phyloP scores from a whole-genome alignment of 2,113 vertebrate genomes.

The Piliocolobus tephrosceles region DNA sequence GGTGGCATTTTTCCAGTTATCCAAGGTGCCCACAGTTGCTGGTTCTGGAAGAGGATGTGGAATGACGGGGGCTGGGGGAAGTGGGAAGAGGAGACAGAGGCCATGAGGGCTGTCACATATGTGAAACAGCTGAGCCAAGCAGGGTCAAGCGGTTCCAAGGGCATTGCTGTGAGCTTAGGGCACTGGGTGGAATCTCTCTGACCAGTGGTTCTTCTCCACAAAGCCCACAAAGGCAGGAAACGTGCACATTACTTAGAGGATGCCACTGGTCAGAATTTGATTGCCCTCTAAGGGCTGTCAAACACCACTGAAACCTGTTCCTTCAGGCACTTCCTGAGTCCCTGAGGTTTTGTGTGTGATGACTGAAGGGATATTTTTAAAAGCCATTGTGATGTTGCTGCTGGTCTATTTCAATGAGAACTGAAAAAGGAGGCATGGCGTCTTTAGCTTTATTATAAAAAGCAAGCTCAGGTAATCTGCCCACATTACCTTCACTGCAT shows the following conservation, averaged over 20 bases:
- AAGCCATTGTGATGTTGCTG: not conserved
- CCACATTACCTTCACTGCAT: not conserved
- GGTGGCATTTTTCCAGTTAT: not conserved
- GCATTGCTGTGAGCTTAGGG: not conserved
- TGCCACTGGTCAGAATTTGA: not conserved
- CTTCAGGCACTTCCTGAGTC: not conserved
- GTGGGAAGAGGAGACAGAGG: not conserved
- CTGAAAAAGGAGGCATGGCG: not conserved
- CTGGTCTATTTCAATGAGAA: not conserved
- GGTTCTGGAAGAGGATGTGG: not conserved
- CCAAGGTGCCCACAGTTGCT: constrained; percentile 6
- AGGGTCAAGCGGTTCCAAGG: not conserved
- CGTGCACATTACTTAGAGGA: not conserved
- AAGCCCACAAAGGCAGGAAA: not conserved
- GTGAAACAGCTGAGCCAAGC: not conserved
- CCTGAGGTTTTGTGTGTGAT: not conserved
- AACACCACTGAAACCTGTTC: not conserved
- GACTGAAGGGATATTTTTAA: not conserved
- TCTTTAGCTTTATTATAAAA: not conserved
- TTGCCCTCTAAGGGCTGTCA: not conserved
- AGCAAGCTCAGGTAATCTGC: not conserved
- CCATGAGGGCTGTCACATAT: not conserved
- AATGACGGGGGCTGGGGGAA: not conserved
- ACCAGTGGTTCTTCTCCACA: not conserved
- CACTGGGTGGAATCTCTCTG: not conserved